phyloP scores from a whole-genome alignment of 2,113 vertebrate species.

The Vidua chalybeata region DNA sequence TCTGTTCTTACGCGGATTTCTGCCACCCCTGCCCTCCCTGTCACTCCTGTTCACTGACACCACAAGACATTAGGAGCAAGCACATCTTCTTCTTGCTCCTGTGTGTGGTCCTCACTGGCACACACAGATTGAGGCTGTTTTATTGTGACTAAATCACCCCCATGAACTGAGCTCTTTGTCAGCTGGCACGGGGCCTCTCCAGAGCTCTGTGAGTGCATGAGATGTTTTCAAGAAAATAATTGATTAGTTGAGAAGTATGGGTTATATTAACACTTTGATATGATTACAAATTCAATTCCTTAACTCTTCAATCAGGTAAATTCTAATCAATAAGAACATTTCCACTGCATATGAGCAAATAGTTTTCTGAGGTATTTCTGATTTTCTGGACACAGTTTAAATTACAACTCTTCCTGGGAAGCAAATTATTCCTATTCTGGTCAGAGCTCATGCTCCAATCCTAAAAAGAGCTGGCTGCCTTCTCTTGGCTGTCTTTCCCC shows the following conservation, averaged over 20 bases:
- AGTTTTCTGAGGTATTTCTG: not conserved
- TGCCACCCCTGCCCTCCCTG: not conserved
- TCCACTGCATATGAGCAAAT: not conserved
- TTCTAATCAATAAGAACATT: slow-evolving; percentile 28
- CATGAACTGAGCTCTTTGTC: not conserved
- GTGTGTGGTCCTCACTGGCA: not conserved
- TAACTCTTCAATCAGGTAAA: not conserved
- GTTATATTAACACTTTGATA: not conserved
- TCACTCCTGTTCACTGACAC: not conserved
- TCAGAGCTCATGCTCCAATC: slow-evolving; percentile 30
- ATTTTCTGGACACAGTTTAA: not conserved
- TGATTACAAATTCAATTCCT: not conserved
- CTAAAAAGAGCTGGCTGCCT: slow-evolving; percentile 37
- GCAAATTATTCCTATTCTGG: slow-evolving; percentile 51
- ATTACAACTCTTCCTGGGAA: slow-evolving; percentile 14
- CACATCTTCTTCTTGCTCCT: not conserved
- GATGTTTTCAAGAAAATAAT: not conserved
- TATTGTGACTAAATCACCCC: not conserved
- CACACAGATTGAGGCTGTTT: not conserved
- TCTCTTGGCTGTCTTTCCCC: slow-evolving; percentile 50
- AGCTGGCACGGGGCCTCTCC: not conserved
- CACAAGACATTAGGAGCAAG: not conserved
- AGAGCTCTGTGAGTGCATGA: not conserved
- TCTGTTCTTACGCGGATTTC: not conserved
- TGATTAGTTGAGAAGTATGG: not conserved